These are phyloP conservation scores for Eulithis testata DNA, from an alignment of 2,888 invertebrate species.

Conservation along the genomic window DNA sequence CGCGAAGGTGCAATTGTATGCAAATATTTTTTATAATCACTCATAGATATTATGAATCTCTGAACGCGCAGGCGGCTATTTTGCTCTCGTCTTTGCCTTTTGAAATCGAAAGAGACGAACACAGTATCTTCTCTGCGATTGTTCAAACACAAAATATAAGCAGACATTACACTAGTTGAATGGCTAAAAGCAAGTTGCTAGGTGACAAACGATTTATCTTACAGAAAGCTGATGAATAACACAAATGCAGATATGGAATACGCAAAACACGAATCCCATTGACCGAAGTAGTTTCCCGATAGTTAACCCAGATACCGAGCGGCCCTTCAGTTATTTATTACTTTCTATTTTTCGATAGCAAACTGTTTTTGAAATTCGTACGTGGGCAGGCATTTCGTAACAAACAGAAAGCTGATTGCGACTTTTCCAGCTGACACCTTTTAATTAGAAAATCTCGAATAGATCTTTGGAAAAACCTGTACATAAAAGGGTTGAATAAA, in stretches of 20 bases:
- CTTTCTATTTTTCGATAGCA: conserved; percentile 83
- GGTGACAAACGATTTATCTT: neutral
- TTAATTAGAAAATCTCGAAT: neutral
- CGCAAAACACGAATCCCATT: conserved; percentile 45
- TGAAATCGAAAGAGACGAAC: too few species aligned
- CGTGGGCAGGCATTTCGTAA: conserved; percentile 76
- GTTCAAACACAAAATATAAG: neutral
- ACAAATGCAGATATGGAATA: conserved; percentile 25
- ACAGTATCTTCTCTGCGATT: too few species aligned
- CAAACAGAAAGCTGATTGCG: conserved; percentile 48
- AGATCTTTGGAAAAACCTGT: too few species aligned
- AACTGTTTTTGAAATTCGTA: conserved; percentile 69
- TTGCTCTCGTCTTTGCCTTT: neutral
- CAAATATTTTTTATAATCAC: conserved; percentile 43
- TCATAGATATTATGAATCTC: conserved; percentile 26
- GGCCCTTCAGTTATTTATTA: conserved; percentile 76
- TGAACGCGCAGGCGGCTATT: neutral
- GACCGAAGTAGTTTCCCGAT: conserved; percentile 47
- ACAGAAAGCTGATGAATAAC: conserved; percentile 18
- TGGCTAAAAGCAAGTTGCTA: neutral
- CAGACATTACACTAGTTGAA: neutral
- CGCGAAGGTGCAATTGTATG: conserved; percentile 55
- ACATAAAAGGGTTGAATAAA: too few species aligned
- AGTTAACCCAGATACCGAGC: conserved; percentile 78
- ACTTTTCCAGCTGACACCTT: conserved; percentile 36